phyloP scores from a whole-genome alignment of 2,797 vertebrate species.

The Myotis vivesi region DNA sequence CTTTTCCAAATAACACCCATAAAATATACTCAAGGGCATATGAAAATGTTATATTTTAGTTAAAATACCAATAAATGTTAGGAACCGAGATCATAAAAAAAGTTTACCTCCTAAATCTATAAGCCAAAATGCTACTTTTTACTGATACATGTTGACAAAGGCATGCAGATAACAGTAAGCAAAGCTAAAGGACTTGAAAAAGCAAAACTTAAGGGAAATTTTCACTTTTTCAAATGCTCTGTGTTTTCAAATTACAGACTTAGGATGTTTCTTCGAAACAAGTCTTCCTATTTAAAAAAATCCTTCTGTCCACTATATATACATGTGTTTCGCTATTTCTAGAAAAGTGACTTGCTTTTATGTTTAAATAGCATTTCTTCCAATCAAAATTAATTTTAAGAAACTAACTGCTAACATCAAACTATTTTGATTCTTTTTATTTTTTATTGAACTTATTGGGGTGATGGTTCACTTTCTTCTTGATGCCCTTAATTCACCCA shows the following conservation, averaged over 20 bases:
- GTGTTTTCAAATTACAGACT: slow-evolving; percentile 50
- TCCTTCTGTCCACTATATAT: neutral
- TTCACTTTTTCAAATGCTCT: slow-evolving; percentile 52
- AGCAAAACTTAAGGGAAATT: neutral
- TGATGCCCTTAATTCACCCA: slow-evolving; percentile 13
- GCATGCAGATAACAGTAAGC: neutral
- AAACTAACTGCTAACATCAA: slow-evolving; percentile 45
- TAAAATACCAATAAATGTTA: slow-evolving; percentile 41
- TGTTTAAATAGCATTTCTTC: slow-evolving; percentile 38
- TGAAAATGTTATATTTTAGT: slow-evolving; percentile 9
- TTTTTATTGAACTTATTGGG: neutral
- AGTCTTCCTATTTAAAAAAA: neutral
- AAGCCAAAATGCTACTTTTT: slow-evolving; percentile 37
- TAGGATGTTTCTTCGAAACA: slow-evolving; percentile 27
- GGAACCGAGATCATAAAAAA: neutral
- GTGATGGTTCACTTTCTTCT: slow-evolving; percentile 23
- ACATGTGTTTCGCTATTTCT: slow-evolving; percentile 17
- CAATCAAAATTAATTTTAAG: slow-evolving; percentile 38
- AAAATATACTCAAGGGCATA: neutral
- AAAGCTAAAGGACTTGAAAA: slow-evolving; percentile 31
- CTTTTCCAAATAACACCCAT: slow-evolving; percentile 16
- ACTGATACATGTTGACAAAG: neutral
- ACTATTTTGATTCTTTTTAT: slow-evolving; percentile 36
- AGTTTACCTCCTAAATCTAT: slow-evolving; percentile 33
- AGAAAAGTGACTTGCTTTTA: slow-evolving; percentile 30